These are phyloP conservation scores for Eudemis profundana DNA, from an alignment of 2,888 invertebrate species.

Conservation along the genomic window DNA sequence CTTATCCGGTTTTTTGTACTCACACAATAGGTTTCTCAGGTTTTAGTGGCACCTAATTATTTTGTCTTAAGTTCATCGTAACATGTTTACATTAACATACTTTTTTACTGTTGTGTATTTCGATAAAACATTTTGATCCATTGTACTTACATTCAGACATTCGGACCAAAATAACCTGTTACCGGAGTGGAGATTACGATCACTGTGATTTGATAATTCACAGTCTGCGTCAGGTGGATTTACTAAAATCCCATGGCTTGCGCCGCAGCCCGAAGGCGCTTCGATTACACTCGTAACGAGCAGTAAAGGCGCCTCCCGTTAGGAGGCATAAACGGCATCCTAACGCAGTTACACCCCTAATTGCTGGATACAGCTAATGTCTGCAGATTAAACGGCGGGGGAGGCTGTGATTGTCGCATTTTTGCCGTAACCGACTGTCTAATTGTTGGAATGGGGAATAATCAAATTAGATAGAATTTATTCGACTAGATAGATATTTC, in stretches of 20 bases:
- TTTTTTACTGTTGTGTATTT: no score
- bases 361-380: conserved; percentile 63
- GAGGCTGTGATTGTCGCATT: conserved; percentile 38
- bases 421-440: conserved; percentile 28
- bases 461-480: conserved; percentile 26
- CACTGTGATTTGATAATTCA: no score
- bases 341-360: conserved; percentile 65
- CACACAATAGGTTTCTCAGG: no score
- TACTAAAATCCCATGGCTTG: neutral
- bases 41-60: no score
- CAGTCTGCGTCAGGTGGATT: no score
- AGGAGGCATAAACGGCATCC: conserved; percentile 66
- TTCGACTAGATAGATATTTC: neutral
- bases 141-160: no score
- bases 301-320: conserved; percentile 60
- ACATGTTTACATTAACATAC: no score
- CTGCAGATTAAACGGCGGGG: conserved; percentile 53
- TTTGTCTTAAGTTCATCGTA: no score
- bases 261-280: conserved; percentile 35
- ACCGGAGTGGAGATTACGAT: no score
- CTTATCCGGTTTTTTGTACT: no score
- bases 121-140: no score
- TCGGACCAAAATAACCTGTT: no score
- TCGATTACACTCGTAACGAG: conserved; percentile 61
- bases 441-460: conserved; percentile 22